Base-by-base conservation (phyloP, 2,113 vertebrate genomes). In the Clarias batrachus region DNA sequence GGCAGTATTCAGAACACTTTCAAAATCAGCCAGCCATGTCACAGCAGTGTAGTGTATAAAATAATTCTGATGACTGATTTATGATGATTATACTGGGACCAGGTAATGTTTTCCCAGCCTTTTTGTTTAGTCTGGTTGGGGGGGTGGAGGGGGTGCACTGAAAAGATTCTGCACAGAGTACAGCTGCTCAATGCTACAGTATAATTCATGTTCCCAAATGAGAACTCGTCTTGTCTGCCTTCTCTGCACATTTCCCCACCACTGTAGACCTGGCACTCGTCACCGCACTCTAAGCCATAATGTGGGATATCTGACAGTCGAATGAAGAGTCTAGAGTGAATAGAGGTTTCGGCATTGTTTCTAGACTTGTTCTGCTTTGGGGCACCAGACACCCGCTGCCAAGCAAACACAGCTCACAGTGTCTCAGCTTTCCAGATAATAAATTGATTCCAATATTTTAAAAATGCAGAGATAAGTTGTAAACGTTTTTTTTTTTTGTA, bases 281-380 rank as follows among this genome's bases (percentile, higher is more conserved):
- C n/a, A 19, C 54, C 19, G 33, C 13, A 65, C 33, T 86, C 73
- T 73, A 87, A 83, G 70, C 70, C 59, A 11, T 41, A 77, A 66
- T 83, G 27, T 66, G 80, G 70, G 37, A 82, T 76, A 87, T 83
- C 70, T 83, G 60, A 78, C 27, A 68, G 81, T 33, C 33, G 52
- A 66, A 74, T 16, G 8, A 19, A 65, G 56, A 30, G 27, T 10
- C 23, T n/a, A 73, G 13, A 23, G 81, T 54, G n/a, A 74, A 41
- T 14, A 41, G 56, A 68, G 30, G 27, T 52, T 73, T 73, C 78
- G 41, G 11, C 63, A 60, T 68, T 70, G 17, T 59, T 86, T 70
- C 19, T 17, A 70, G 85, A 80, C 63, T 57, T 27, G 16, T 65
- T 87, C 63, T 13, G 65, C 54, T 81, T 79, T 77, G 70, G 83